phyloP scores from a whole-genome alignment of 2,113 vertebrate genomes.

The Capricornis sumatraensis region DNA sequence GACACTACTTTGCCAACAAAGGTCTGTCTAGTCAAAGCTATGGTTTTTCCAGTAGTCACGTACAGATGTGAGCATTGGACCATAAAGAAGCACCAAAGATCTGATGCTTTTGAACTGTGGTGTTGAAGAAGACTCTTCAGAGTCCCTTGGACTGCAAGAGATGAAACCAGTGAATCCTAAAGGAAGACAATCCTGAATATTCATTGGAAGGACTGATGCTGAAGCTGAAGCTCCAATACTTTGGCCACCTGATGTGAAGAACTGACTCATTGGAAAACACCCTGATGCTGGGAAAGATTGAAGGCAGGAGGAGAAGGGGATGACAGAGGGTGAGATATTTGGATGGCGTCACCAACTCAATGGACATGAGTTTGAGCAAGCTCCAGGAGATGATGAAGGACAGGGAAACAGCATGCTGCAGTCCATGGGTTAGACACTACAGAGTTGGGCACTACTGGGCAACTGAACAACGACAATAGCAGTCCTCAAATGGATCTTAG shows the following conservation, averaged over 20 bases:
- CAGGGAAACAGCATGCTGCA: background rate
- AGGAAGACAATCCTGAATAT: background rate
- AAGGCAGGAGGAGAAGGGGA: background rate
- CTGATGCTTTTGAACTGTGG: background rate
- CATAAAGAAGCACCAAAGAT: background rate
- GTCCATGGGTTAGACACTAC: background rate
- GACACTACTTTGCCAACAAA: background rate
- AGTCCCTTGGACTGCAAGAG: background rate
- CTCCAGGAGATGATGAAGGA: background rate
- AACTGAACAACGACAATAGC: background rate
- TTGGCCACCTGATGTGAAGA: background rate
- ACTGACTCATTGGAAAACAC: background rate
- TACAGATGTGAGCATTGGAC: background rate
- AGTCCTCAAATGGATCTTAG: background rate
- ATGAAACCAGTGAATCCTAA: background rate
- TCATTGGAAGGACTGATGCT: background rate
- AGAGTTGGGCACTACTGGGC: background rate
- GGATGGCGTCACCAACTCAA: accelerated
- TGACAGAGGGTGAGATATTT: background rate
- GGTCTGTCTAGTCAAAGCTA: background rate
- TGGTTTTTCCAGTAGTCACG: background rate
- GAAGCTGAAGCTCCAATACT: background rate
- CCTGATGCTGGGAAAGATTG: background rate
- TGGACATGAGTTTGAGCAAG: background rate
- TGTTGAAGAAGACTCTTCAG: background rate